Conservation (phyloP, 2,888 invertebrate genomes). For the Andrena bicolor region DNA sequence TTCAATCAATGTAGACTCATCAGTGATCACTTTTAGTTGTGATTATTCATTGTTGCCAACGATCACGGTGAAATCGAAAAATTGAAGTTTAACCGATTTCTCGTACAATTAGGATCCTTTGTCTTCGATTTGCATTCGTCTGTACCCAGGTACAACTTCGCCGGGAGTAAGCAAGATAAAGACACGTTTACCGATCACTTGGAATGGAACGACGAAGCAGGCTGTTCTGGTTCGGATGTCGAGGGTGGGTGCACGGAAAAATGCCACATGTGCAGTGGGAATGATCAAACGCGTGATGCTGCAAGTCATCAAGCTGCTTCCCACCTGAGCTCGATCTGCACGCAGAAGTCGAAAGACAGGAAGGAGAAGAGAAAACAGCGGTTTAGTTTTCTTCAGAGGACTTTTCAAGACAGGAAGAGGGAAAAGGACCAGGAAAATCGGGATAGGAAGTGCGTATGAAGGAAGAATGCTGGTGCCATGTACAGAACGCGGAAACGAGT, state of each 20-base stretch:
- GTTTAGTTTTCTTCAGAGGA: constrained; percentile 37
- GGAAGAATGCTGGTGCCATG: constrained; percentile 30
- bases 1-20: no score
- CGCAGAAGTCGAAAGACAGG: constrained; percentile 35
- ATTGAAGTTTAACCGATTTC: not conserved
- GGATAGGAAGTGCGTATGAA: constrained; percentile 57
- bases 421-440: constrained; percentile 55
- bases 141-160: not conserved
- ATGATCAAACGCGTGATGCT: constrained; percentile 18
- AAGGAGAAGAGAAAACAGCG: constrained; percentile 44
- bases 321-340: not conserved
- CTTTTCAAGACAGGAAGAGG: constrained; percentile 51
- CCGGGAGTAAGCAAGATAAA: constrained; percentile 17
- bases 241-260: constrained; percentile 38
- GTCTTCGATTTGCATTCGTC: not conserved
- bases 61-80: no score
- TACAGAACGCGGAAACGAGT: constrained; percentile 4
- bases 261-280: constrained; percentile 19
- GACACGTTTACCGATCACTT: constrained; percentile 29
- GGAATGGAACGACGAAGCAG: constrained; percentile 32
- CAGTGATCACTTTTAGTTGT: no score
- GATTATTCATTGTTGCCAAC: no score
- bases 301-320: constrained; percentile 8
- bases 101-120: not conserved
- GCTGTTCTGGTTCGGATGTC: constrained; percentile 44